These are phyloP conservation scores for Hypocryptadius cinnamomeus DNA, from an alignment of 2,113 vertebrate species.

Conservation along the genomic window DNA sequence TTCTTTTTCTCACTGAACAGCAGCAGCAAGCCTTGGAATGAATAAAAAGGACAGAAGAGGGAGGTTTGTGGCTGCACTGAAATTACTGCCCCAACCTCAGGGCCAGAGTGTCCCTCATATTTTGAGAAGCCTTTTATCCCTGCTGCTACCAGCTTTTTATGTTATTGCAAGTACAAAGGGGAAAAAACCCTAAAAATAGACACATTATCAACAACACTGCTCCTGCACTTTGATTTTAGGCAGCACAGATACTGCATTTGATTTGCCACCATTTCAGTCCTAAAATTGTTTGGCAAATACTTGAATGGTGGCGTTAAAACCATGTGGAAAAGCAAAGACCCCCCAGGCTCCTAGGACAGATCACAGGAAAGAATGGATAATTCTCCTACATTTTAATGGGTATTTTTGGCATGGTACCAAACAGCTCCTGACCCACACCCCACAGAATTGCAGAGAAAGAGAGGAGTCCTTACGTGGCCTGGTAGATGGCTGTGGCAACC, in stretches of 20 bases:
- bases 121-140: not conserved
- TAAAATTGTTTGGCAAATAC: not conserved
- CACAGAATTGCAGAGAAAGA: not conserved
- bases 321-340: not conserved
- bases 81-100: not conserved
- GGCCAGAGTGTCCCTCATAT: not conserved
- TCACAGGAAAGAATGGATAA: not conserved
- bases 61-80: not conserved
- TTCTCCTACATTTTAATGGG: not conserved
- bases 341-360: not conserved
- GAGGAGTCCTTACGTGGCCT: slow-evolving; percentile 79
- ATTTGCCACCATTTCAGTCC: not conserved
- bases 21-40: not conserved
- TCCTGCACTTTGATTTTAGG: not conserved
- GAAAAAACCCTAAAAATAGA: not conserved
- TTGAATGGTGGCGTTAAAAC: not conserved
- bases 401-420: not conserved
- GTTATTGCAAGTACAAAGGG: not conserved
- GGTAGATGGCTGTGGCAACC: slow-evolving; percentile 84
- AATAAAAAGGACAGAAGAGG: not conserved
- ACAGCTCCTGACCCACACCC: not conserved
- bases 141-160: not conserved
- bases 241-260: not conserved
- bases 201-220: not conserved
- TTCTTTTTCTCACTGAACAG: not conserved